Conservation (phyloP, 1,140 invertebrate species). For the Drosophila jambulina region DNA sequence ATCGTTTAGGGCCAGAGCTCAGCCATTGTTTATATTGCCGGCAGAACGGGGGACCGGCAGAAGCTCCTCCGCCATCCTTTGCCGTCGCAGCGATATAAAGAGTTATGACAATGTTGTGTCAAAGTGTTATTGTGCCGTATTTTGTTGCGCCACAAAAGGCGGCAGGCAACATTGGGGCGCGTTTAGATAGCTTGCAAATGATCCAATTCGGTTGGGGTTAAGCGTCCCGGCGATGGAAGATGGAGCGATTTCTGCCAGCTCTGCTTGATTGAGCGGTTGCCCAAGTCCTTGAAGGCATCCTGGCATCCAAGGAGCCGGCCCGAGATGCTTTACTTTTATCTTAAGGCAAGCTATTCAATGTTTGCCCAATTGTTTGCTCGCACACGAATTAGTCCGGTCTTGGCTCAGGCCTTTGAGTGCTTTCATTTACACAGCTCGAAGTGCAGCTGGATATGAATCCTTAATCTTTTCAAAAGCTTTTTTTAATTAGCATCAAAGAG, state of each 20-base stretch:
- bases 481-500: constrained; percentile 53
- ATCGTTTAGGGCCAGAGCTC: constrained; percentile 59
- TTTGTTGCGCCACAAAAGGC: constrained; percentile 47
- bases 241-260: constrained; percentile 48
- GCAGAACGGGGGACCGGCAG: neutral
- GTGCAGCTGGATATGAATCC: constrained; percentile 14
- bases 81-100: constrained; percentile 27
- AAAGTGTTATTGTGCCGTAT: constrained; percentile 65
- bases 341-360: constrained; percentile 23
- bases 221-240: constrained; percentile 33
- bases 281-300: constrained; percentile 26
- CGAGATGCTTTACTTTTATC: constrained; percentile 21
- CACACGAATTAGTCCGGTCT: constrained; percentile 16
- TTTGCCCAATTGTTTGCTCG: constrained; percentile 21
- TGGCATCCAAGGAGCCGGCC: neutral
- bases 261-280: constrained; percentile 54
- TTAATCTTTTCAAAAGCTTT: constrained; percentile 46
- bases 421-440: constrained; percentile 24
- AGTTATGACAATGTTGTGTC: constrained; percentile 67
- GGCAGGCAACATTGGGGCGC: constrained; percentile 25
- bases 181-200: constrained; percentile 56
- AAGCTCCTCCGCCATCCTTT: neutral
- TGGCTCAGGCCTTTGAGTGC: constrained; percentile 41
- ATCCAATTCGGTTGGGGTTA: constrained; percentile 57
- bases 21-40: constrained; percentile 46